These are phyloP conservation scores for Acyrthosiphon pisum DNA, from an alignment of 1,140 invertebrate genomes.

Conservation along the genomic window DNA sequence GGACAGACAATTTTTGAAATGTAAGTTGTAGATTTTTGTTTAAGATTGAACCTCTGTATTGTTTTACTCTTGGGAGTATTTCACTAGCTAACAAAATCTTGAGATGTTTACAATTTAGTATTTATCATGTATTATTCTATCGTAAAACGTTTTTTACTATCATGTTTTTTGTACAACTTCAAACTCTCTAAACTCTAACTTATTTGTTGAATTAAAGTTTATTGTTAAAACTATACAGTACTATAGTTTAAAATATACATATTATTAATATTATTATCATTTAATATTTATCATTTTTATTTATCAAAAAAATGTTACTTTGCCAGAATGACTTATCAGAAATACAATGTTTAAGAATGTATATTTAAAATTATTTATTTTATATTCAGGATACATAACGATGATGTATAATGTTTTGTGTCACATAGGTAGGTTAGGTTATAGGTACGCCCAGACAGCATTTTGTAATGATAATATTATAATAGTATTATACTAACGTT, in stretches of 20 bases:
- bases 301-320: neutral
- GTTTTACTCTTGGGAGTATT: constrained; percentile 33
- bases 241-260: neutral
- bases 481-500: too few species aligned
- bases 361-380: neutral
- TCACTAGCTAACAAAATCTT: neutral
- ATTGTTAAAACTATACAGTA: neutral
- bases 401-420: neutral
- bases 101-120: neutral
- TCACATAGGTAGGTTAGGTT: neutral
- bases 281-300: neutral
- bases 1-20: neutral
- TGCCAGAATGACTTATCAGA: neutral
- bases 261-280: neutral
- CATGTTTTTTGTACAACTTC: neutral
- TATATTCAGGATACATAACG: neutral
- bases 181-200: neutral
- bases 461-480: too few species aligned
- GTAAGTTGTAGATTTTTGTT: neutral
- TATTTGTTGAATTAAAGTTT: neutral
- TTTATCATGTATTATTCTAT: neutral
- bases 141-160: neutral
- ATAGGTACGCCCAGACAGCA: too few species aligned
- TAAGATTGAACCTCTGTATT: neutral
- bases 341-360: neutral